Evolutionary conservation across 2,888 invertebrate species (phyloP), one percentile per base, ranked within the genome.

Genomic region (Xestia xanthographa): DNA sequence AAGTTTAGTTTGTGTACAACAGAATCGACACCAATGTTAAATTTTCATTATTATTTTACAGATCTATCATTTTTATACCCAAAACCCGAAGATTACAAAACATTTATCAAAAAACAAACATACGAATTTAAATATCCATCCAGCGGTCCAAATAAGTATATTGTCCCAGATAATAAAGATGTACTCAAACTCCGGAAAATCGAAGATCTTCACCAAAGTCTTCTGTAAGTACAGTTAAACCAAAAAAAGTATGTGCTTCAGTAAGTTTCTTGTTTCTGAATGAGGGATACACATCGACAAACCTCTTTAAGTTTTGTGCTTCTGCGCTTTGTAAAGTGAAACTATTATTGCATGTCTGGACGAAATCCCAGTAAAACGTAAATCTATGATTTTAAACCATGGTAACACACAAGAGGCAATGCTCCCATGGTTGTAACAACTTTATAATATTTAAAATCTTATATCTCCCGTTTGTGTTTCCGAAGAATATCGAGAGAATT

Each of bases 11-110:
- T n/a, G n/a, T n/a, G n/a, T n/a, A n/a, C n/a, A n/a, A n/a, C n/a
- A n/a, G n/a, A n/a, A n/a, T n/a, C n/a, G n/a, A n/a, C n/a, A n/a
- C n/a, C n/a, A n/a, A n/a, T n/a, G n/a, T n/a, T n/a, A n/a, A n/a
- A n/a, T n/a, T n/a, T n/a, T n/a, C 48, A 48, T 2, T 68, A 41
- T 29, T 69, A n/a, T 65, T 71, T 86, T 78, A 48, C 84, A 94
- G 93, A 88, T 77, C 58, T 92, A 26, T 92, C 93, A 12, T 90
- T 91, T 5, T 66, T 86, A 12, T 88, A 83, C 56, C 93, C 93
- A 0, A 85, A 74, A 41, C 93, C 93, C 5, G 76, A 85, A 17
- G 90, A 93, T 74, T 75, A 91, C 9, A 79, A 83, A 29, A 6
- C 62, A 0, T 90, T 84, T 50, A 86, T 93, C 1, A 66, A 79